Evolutionary conservation across 2,113 vertebrate species (phyloP), one percentile per base, ranked within the genome.

Genomic region (Phycodurus eques): DNA sequence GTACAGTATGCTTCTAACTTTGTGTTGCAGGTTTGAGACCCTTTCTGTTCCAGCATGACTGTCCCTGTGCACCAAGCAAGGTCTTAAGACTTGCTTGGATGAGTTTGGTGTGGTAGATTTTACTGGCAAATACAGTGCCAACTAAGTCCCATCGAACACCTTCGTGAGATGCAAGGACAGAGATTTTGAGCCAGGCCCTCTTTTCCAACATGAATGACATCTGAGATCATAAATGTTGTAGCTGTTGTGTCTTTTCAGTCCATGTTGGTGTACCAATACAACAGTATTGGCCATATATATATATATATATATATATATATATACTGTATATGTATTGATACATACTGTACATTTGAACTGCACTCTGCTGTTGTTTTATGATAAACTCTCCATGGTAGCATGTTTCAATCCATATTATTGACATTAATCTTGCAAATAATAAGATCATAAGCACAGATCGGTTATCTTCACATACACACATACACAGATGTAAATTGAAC

Each of bases 401-500:
- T 73, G 56, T 70, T 78, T 42, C 62, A 73, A 74, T 71, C 68
- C 74, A 64, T 67, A 77, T 20, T 53, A 19, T 9, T 53, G 20
- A 53, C 51, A 53, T 20, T 8, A n/a, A 53, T 20, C 53, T n/a
- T 80, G 77, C 78, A 83, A 39, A 62, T 12, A 56, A 17, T 75
- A 68, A 19, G 31, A 51, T 79, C 39, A 72, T 62, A 73, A 74
- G 66, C 77, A 80, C 76, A 79, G 14, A 8, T 49, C 13, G 22
- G 19, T 46, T 66, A 75, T 72, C 31, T 22, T 73, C 66, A 67
- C 69, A 78, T 56, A 33, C 53, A 17, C 19, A 2, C 71, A 59
- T 67, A 78, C 57, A 59, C 44, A 81, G 69, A 68, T 68, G 79
- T 82, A 83, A 78, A 76, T 73, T 63, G 83, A 54, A 47, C 42